Conservation (phyloP, 2,113 vertebrate species). For the Pyxicephalus adspersus region DNA sequence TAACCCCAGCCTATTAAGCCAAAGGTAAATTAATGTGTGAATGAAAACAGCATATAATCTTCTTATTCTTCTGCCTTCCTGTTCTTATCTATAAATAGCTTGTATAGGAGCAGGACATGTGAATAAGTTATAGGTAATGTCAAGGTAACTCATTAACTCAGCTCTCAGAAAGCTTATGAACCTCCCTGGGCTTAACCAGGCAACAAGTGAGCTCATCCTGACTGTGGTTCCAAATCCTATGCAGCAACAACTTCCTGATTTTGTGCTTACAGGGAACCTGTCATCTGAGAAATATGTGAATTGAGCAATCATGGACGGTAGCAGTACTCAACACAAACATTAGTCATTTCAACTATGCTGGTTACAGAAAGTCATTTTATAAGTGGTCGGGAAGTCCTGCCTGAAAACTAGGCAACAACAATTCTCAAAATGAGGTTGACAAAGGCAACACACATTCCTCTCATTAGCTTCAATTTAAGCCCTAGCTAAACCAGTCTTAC, state of each 20-base stretch:
- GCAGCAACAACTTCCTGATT: background rate
- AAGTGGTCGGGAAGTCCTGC: no score
- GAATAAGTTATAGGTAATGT: slow-evolving; percentile 17
- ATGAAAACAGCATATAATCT: background rate
- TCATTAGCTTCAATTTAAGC: no score
- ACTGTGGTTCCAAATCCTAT: background rate
- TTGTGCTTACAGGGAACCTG: background rate
- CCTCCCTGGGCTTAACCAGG: background rate
- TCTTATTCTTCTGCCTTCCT: slow-evolving; percentile 12
- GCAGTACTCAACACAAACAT: background rate
- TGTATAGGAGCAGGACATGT: background rate
- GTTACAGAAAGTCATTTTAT: no score
- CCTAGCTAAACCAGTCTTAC: no score
- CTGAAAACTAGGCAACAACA: no score
- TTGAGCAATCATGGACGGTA: background rate
- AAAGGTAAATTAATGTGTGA: no score
- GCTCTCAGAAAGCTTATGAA: background rate
- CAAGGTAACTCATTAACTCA: slow-evolving; percentile 1
- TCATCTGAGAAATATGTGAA: background rate
- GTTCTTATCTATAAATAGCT: slow-evolving; percentile 11
- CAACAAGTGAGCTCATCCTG: background rate
- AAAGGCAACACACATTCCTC: no score
- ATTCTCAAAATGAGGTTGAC: no score
- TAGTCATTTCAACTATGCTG: no score
- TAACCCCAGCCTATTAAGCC: no score